phyloP scores from a whole-genome alignment of 2,888 invertebrate species.

The Calameuta filiformis region DNA sequence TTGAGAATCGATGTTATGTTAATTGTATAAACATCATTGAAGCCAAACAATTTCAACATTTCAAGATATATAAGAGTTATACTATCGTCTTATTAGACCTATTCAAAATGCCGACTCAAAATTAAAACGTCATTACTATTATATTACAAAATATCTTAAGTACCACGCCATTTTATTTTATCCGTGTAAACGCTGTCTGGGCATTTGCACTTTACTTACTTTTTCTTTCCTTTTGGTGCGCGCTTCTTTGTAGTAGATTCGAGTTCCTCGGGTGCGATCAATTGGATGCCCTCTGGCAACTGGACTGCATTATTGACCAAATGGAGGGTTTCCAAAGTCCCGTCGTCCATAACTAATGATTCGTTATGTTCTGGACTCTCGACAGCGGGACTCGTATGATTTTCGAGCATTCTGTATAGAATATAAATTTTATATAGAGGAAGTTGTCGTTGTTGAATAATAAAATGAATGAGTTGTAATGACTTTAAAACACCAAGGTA shows the following conservation, averaged over 20 bases:
- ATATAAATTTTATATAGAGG: background rate
- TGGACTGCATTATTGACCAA: slow-evolving; percentile 36
- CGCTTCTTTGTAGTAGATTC: slow-evolving; percentile 44
- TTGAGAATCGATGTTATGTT: background rate
- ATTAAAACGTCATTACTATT: background rate
- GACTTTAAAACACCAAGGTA: background rate
- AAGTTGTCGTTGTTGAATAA: background rate
- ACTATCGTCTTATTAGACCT: background rate
- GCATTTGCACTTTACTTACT: slow-evolving; percentile 44
- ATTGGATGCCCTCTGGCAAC: slow-evolving; percentile 33
- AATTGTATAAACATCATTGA: background rate
- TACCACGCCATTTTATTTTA: background rate
- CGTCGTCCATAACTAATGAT: slow-evolving; percentile 40
- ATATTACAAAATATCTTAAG: background rate
- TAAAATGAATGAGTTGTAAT: background rate
- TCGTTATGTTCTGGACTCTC: slow-evolving; percentile 52
- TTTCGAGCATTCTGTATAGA: slow-evolving; percentile 52
- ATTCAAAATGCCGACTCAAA: background rate
- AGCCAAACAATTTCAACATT: background rate
- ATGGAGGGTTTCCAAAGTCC: slow-evolving; percentile 43
- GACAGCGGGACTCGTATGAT: slow-evolving; percentile 46
- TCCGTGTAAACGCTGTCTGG: background rate
- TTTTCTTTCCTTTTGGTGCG: slow-evolving; percentile 52
- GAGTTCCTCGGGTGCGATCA: slow-evolving; percentile 31
- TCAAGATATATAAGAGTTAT: background rate